phyloP scores from a whole-genome alignment of 2,888 invertebrate species.

The Criorhina ranunculi region DNA sequence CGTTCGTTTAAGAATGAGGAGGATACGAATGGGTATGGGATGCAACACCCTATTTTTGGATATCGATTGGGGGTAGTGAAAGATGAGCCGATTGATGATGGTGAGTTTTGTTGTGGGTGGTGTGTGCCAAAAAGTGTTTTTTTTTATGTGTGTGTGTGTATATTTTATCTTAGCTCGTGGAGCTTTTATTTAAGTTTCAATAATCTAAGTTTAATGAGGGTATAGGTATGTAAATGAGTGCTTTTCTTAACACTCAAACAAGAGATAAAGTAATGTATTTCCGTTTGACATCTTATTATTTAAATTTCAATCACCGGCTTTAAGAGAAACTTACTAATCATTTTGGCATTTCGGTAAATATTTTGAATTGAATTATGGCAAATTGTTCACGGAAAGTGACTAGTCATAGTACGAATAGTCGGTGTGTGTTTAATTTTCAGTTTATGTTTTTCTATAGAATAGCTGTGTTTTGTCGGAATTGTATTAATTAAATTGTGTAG shows the following conservation, averaged over 20 bases:
- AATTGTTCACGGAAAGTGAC: constrained; percentile 9
- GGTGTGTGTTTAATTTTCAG: constrained; percentile 14
- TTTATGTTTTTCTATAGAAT: constrained; percentile 19
- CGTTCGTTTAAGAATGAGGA: constrained; percentile 60
- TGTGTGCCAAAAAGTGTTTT: background rate
- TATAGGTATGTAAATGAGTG: no score
- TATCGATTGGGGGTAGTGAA: constrained; percentile 82
- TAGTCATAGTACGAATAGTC: constrained; percentile 8
- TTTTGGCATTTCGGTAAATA: background rate
- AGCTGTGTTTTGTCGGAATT: background rate
- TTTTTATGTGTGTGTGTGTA: constrained; percentile 1
- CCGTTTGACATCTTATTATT: background rate
- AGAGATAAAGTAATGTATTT: no score
- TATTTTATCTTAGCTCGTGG: constrained; percentile 10
- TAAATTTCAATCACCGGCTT: background rate
- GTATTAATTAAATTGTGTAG: constrained; percentile 4
- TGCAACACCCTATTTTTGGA: constrained; percentile 83
- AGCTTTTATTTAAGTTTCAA: constrained; percentile 4
- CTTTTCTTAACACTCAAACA: no score
- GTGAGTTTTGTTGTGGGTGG: constrained; percentile 76
- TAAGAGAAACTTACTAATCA: background rate
- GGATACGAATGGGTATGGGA: constrained; percentile 77
- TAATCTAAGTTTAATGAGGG: background rate
- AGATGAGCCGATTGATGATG: constrained; percentile 82
- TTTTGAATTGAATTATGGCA: constrained; percentile 1